A percentile compares a stretch with the other conserved stretches of the same genome.
These are phyloP conservation scores for Zaprionus obscuricornis DNA, from an alignment of 2,888 invertebrate genomes.

Conservation along the genomic window DNA sequence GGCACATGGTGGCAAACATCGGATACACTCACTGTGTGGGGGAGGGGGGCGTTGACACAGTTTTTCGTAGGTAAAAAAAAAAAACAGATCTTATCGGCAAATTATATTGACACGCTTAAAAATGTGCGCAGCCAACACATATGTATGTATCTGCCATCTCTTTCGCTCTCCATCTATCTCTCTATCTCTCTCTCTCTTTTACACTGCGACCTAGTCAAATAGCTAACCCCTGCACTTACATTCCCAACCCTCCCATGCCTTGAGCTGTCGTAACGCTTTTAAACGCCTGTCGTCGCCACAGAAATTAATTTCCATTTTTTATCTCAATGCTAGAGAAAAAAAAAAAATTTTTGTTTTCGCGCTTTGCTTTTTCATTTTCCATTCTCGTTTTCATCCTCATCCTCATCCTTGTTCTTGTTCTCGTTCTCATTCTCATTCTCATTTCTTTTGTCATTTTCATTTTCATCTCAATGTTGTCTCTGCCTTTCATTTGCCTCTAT, in stretches of 20 bases:
- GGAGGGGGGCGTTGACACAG: not conserved
- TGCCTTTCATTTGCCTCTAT: too few species aligned
- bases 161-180: too few species aligned
- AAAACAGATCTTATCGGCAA: conserved; percentile 65
- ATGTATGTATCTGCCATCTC: conserved; percentile 1
- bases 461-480: too few species aligned
- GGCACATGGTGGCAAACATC: too few species aligned
- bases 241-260: not conserved
- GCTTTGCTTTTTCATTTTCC: conserved; percentile 39
- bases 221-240: not conserved
- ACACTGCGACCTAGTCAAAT: conserved; percentile 26
- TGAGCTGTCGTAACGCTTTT: not conserved
- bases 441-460: conserved; percentile 57
- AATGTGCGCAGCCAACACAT: conserved; percentile 44
- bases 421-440: conserved; percentile 49
- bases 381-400: too few species aligned
- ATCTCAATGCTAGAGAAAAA: too few species aligned
- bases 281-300: conserved; percentile 49
- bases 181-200: conserved; percentile 6
- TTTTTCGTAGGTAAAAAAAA: conserved; percentile 23
- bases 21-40: too few species aligned
- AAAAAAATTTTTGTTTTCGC: too few species aligned
- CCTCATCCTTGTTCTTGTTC: too few species aligned
- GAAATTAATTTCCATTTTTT: conserved; percentile 76
- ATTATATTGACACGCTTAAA: conserved; percentile 69